Base-by-base conservation (phyloP, 2,797 vertebrate species). In the Hapalemur alaotrensis region DNA sequence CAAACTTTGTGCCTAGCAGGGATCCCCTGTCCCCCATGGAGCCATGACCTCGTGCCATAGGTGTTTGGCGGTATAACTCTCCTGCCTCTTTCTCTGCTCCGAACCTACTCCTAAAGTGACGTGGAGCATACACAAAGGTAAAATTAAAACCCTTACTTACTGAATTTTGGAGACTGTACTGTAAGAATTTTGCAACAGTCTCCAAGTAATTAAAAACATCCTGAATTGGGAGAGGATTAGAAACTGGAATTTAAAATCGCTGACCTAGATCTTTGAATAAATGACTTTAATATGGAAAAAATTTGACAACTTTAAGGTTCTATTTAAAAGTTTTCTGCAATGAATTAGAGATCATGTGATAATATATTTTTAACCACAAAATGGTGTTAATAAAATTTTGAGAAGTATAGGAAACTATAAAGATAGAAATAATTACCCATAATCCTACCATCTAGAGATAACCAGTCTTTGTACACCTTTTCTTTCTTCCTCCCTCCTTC, bases 341-440 rank as follows among this genome's bases (percentile, higher is more conserved):
- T 69, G 41, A 79, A 82, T 78, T 96, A 72, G 23, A 18, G 61
- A 50, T 80, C 41, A 38, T 52, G 4, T 80, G 59, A 50, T 76
- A 85, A 91, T 89, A 80, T 82, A 88, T 57, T 84, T 95, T 95
- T 94, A 79, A 91, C 35, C 30, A 61, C 76, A 52, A 89, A 48
- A 52, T 50, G 43, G 11, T 12, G 3, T 52, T 88, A 76, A 5
- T 52, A 78, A 94, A 69, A 52, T 88, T 38, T 88, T 76, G 22
- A 65, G 17, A 80, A 46, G 4, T 82, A 22, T 20, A 67, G 70
- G 84, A 85, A 93, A 76, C 10, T 78, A 35, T 57, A 79, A 78
- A 67, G n/a, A 63, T 70, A 80, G 52, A 63, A 61, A 57, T 10
- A 81, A 41, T 79, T 76, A 20, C 59, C 23, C 10, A 15, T 67